Evolutionary conservation across 2,888 invertebrate species (phyloP).

Genomic region (Clivina fossor): DNA sequence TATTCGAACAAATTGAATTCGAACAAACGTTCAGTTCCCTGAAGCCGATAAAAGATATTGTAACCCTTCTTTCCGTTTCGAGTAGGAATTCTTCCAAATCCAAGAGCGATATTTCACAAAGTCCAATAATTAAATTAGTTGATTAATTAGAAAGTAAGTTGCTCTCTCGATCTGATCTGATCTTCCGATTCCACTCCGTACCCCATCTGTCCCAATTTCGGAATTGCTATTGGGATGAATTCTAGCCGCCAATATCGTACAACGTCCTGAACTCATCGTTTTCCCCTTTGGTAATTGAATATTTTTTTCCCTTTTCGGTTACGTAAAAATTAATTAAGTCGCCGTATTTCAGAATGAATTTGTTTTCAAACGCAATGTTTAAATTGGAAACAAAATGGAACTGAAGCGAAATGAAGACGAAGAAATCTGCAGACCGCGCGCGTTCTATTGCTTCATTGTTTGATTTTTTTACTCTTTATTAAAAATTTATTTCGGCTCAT

Average conservation of each 20-base stretch:
- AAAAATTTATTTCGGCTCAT: conserved; percentile 23
- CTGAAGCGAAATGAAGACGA: conserved; percentile 23
- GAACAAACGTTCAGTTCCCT: not conserved
- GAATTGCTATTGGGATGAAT: too few species aligned
- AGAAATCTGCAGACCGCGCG: conserved; percentile 1
- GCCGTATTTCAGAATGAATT: conserved; percentile 22
- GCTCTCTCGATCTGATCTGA: conserved; percentile 32
- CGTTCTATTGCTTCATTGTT: conserved; percentile 25
- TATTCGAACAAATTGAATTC: conserved; percentile 2
- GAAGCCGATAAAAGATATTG: conserved; percentile 21
- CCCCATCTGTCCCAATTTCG: not conserved
- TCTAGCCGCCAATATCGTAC: not conserved
- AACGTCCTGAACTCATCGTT: conserved; percentile 5
- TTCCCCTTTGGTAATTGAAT: conserved; percentile 29
- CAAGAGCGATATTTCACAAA: conserved; percentile 45
- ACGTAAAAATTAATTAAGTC: conserved; percentile 33
- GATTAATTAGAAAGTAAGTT: conserved; percentile 43
- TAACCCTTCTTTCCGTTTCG: conserved; percentile 16
- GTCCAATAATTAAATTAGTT: conserved; percentile 49
- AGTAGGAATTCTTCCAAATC: conserved; percentile 27
- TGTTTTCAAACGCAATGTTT: conserved; percentile 24
- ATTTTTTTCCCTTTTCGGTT: conserved; percentile 27
- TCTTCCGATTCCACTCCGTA: conserved; percentile 6
- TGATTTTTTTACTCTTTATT: conserved; percentile 25
- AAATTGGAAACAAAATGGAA: conserved; percentile 7